A percentile compares a stretch with the other conserved stretches of the same genome.
Evolutionary conservation across 1,140 invertebrate species (phyloP).

Genomic region (Drosophila melanogaster): Release_6_plus_ISO1_MT NT_033777.3:17855501-17856000

Average conservation of each 20-base stretch:
- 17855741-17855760: no score
- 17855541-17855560: conserved; percentile 44
- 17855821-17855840: neutral
- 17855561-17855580: neutral
- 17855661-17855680: conserved; percentile 1
- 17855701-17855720: neutral
- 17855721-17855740: neutral
- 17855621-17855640: conserved; percentile 23
- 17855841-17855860: neutral
- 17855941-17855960: conserved; percentile 54
- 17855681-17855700: neutral
- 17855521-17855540: conserved; percentile 58
- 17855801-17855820: neutral
- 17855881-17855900: neutral
- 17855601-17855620: conserved; percentile 17
- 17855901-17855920: conserved; percentile 16
- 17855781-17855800: neutral
- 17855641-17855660: conserved; percentile 7
- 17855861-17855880: neutral
- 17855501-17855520: conserved; percentile 52
- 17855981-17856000: conserved; percentile 10
- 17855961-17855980: conserved; percentile 70
- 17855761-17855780: neutral
- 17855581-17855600: neutral
- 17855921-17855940: conserved; percentile 28